Evolutionary conservation across 2,113 vertebrate genomes (phyloP).

Genomic region (Setophaga kirtlandii): DNA sequence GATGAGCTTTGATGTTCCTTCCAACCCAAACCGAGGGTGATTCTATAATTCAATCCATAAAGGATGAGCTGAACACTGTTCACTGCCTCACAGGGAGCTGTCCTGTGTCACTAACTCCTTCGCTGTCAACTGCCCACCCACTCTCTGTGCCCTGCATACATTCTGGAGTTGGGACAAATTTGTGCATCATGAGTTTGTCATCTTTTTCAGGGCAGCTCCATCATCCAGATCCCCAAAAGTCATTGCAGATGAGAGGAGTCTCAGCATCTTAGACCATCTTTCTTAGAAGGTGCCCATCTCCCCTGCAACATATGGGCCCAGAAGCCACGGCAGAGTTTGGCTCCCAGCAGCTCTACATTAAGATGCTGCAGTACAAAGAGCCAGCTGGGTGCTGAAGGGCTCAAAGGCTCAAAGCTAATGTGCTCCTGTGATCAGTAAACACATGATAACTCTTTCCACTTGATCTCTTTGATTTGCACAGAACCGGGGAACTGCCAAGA

Average conservation of each 20-base stretch:
- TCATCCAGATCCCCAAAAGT: background rate
- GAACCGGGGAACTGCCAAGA: slow-evolving; percentile 26
- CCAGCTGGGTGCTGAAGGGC: background rate
- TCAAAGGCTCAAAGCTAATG: background rate
- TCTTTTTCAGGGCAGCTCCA: background rate
- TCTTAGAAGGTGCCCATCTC: background rate
- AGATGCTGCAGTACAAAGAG: background rate
- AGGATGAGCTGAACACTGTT: background rate
- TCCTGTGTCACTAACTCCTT: background rate
- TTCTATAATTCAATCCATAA: background rate
- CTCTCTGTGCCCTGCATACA: background rate
- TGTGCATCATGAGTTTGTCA: background rate
- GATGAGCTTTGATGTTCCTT: background rate
- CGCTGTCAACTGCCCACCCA: background rate
- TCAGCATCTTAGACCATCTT: background rate
- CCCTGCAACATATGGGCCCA: background rate
- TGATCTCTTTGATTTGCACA: background rate
- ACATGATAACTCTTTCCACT: background rate
- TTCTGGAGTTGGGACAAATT: background rate
- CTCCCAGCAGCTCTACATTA: background rate
- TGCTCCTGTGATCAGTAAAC: background rate
- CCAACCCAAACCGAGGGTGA: background rate
- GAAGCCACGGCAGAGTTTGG: background rate
- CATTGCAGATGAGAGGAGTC: background rate
- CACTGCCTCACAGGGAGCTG: background rate